phyloP scores from a whole-genome alignment of 2,113 vertebrate genomes.

The Tinamus guttatus region DNA sequence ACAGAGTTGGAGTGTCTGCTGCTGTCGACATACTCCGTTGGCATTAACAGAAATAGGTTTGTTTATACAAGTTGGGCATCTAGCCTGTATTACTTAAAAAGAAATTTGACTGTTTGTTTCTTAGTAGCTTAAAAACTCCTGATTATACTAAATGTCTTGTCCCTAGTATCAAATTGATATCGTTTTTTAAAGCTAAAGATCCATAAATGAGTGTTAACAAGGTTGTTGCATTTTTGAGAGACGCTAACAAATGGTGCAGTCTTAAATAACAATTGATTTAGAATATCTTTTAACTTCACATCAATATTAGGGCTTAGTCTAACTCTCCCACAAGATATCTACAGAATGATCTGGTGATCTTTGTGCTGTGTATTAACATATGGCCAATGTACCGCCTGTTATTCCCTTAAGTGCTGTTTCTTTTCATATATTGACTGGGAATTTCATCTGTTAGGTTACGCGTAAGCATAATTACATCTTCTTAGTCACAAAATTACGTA shows the following conservation, averaged over 20 bases:
- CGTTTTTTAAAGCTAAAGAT: constrained; percentile 4
- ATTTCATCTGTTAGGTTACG: not conserved
- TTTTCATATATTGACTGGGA: fast-evolving
- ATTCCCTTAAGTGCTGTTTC: not conserved
- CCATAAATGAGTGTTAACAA: constrained; percentile 11
- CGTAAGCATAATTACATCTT: not conserved
- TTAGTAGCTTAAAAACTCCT: not conserved
- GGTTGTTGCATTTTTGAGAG: constrained; percentile 48
- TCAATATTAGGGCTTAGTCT: constrained; percentile 62
- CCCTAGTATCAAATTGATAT: not conserved
- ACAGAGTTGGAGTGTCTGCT: not conserved
- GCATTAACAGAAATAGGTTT: not conserved
- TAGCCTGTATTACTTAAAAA: not conserved
- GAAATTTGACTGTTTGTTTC: fast-evolving
- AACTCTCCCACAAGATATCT: constrained; percentile 41
- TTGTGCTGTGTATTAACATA: not conserved
- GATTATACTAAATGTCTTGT: not conserved
- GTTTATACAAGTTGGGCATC: not conserved
- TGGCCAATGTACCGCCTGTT: not conserved
- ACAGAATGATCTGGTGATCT: not conserved
- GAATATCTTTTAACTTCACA: constrained; percentile 56
- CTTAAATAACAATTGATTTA: constrained; percentile 73
- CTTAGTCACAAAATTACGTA: not conserved
- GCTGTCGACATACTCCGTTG: not conserved
- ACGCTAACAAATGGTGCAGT: constrained; percentile 17